Percentiles rank a stretch among this genome's conserved stretches.
phyloP scores from a whole-genome alignment of 2,797 vertebrate genomes.

The Geotria australis region DNA sequence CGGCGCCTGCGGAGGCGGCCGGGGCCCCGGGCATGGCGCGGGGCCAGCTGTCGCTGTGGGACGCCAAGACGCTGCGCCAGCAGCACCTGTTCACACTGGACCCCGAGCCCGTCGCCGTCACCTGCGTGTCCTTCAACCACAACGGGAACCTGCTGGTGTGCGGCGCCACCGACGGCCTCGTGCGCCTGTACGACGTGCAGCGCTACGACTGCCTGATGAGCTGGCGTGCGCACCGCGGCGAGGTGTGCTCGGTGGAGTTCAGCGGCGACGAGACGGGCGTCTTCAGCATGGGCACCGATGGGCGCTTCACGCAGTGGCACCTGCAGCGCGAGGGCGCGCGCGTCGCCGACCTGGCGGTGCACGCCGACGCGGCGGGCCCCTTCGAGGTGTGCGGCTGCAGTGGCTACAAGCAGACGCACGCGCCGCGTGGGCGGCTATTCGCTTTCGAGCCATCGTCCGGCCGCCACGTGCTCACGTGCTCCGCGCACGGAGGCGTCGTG shows the following conservation, averaged over 20 bases:
- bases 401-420: slow-evolving; percentile 63
- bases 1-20: slow-evolving; percentile 5
- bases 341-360: slow-evolving; percentile 38
- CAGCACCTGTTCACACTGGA: slow-evolving; percentile 74
- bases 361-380: slow-evolving; percentile 54
- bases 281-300: slow-evolving; percentile 75
- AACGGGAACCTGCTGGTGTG: slow-evolving; percentile 88
- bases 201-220: slow-evolving; percentile 72
- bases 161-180: slow-evolving; percentile 61
- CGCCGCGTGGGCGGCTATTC: slow-evolving; percentile 57
- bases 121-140: slow-evolving; percentile 91
- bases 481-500: slow-evolving; percentile 41
- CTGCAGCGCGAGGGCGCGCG: slow-evolving; percentile 79
- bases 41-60: slow-evolving; percentile 67
- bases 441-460: slow-evolving; percentile 71
- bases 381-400: slow-evolving; percentile 76
- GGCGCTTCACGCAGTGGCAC: slow-evolving; percentile 97
- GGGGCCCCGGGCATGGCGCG: slow-evolving; percentile 24
- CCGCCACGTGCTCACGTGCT: slow-evolving; percentile 60
- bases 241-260: slow-evolving; percentile 90
- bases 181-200: slow-evolving; percentile 89
- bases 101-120: slow-evolving; percentile 67
- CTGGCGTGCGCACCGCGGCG: slow-evolving; percentile 64
- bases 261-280: slow-evolving; percentile 86
- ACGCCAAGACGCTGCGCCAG: slow-evolving; percentile 88